Evolutionary conservation across 2,797 vertebrate genomes (phyloP).

Genomic region (Alexandromys oeconomus): DNA sequence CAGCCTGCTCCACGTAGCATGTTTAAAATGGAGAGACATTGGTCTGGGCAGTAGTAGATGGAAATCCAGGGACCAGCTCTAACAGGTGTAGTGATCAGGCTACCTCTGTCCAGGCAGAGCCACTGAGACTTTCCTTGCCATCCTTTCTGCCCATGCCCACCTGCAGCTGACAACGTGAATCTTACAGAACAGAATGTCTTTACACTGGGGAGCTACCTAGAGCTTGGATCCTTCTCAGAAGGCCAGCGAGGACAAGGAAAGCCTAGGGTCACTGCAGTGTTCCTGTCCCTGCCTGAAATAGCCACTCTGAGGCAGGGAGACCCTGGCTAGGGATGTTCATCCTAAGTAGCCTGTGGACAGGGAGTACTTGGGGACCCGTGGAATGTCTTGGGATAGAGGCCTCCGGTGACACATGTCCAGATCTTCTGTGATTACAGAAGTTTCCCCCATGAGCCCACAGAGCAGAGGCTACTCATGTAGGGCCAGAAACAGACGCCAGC

Average conservation of each 20-base stretch:
- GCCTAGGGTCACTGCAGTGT: background rate
- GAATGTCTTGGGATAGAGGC: background rate
- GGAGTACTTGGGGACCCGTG: background rate
- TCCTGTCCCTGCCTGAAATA: background rate
- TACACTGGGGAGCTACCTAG: background rate
- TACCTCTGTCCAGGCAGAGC: background rate
- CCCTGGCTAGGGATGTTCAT: background rate
- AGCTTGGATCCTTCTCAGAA: background rate
- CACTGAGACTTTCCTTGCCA: background rate
- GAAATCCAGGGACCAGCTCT: background rate
- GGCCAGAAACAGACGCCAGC: rapidly evolving
- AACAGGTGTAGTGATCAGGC: background rate
- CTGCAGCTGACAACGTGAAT: slow-evolving; percentile 2
- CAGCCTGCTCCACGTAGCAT: background rate
- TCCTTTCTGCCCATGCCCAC: background rate
- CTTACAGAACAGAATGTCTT: background rate
- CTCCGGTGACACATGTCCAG: rapidly evolving
- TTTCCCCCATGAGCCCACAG: background rate
- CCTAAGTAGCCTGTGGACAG: background rate
- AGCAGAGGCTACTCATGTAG: background rate
- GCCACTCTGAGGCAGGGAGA: background rate
- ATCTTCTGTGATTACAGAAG: background rate
- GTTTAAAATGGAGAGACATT: background rate
- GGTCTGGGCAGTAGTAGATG: too few relatives aligned
- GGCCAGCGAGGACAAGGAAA: background rate